Base-by-base conservation (phyloP, 2,113 vertebrate genomes). In the Xiphias gladius region DNA sequence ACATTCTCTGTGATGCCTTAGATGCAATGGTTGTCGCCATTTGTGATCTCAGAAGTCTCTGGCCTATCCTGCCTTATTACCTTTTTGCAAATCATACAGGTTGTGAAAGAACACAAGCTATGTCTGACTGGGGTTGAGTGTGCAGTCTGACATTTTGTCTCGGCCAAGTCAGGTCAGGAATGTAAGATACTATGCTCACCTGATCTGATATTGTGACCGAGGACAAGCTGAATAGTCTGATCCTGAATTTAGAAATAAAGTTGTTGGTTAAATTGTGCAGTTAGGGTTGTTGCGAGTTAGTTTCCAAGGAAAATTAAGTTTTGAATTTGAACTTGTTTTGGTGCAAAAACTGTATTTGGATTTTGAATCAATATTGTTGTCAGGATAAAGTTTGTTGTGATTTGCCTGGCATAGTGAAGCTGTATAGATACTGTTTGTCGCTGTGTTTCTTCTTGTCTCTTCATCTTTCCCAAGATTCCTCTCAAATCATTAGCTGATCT, bases 401-500 rank as follows among this genome's bases (percentile, higher is more conserved):
- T 62, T 41, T 65, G 12, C 52, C 26, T 32, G 32, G 46, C 1
- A 39, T 7, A 43, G 58, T 50, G 11, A 10, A 13, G 26, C 28
- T 1, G 12, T 43, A 17, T 4, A 20, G 16, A 46, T 48, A 43
- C 19, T 30, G n/a, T 88, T 30, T 72, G 2, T 57, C n/a, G 62
- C 12, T 68, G 12, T 58, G 61, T 30, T 55, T 41, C 20, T 8
- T 46, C n/a, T 63, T 59, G 68, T 59, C 28, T 55, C 14, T 30
- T 41, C 24, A 65, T 76, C 32, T 71, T 61, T 41, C 66, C n/a
- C 4, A 24, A n/a, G 19, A 73, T 24, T 68, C 13, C 22, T 70
- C 16, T 73, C 2, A 74, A n/a, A 62, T 74, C 19, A 66, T 63
- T 10, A 24, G 5, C n/a, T n/a, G n/a, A n/a, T n/a, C 52, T 22